Conservation (phyloP, 2,888 invertebrate species). For the Thecocarcelia acutangulata region DNA sequence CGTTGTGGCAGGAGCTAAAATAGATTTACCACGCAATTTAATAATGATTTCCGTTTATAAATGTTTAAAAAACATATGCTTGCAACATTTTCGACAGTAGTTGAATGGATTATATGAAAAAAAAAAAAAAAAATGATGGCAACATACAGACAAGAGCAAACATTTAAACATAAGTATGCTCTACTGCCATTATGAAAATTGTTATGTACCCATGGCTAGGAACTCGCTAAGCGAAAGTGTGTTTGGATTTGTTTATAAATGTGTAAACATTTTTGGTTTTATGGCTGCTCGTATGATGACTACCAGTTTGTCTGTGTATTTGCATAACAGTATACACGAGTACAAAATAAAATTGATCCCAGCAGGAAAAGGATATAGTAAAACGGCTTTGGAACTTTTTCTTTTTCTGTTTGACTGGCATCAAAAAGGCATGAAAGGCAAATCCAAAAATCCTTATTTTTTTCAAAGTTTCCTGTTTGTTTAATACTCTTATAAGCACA, state of each 20-base stretch:
- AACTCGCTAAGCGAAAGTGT: constrained; percentile 27
- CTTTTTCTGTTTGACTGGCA: not conserved
- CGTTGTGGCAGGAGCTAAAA: constrained; percentile 59
- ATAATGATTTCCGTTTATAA: constrained; percentile 68
- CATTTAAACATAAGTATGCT: no score
- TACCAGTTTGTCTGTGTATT: not conserved
- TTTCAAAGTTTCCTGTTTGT: no score
- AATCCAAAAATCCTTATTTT: no score
- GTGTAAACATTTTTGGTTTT: not conserved
- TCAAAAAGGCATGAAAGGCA: no score
- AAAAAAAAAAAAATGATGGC: no score
- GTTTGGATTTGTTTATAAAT: not conserved
- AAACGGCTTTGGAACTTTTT: not conserved
- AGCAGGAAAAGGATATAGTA: not conserved
- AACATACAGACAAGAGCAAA: not conserved
- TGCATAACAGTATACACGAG: not conserved
- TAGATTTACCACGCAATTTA: constrained; percentile 69
- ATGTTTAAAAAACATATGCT: constrained; percentile 61
- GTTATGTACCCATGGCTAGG: constrained; percentile 11
- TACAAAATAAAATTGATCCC: constrained; percentile 35
- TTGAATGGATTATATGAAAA: constrained; percentile 50
- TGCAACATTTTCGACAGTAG: constrained; percentile 52
- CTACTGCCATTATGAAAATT: not conserved
- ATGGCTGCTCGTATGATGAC: not conserved
- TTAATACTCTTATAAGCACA: no score